phyloP scores from a whole-genome alignment of 2,113 vertebrate genomes.

The cat (Felis catus) region DNA sequence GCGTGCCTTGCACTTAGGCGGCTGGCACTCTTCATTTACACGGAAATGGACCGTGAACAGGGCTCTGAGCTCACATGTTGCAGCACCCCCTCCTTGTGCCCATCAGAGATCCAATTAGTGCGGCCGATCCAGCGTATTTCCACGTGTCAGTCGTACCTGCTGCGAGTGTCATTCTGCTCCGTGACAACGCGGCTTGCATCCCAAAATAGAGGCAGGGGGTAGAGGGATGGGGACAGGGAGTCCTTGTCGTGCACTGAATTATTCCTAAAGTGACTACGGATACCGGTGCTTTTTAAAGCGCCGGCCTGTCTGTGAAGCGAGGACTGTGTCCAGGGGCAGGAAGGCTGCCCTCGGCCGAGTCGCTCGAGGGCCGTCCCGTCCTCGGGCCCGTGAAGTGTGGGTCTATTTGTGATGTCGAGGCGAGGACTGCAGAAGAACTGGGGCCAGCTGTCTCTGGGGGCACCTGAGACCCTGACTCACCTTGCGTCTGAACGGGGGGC shows the following conservation, averaged over 20 bases:
- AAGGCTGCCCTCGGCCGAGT: background rate
- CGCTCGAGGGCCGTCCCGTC: background rate
- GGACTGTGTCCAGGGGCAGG: background rate
- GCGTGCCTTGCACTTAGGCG: conserved; percentile 17
- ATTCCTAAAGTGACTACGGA: conserved; percentile 80
- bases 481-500: rapidly evolving
- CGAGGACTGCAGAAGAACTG: background rate
- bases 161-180: conserved; percentile 83
- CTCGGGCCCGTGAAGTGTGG: background rate
- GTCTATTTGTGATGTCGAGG: conserved; percentile 19
- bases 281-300: conserved; percentile 66
- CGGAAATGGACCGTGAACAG: conserved; percentile 77
- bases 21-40: conserved; percentile 55
- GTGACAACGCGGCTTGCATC: conserved; percentile 77
- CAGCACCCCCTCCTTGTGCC: conserved; percentile 77
- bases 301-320: conserved; percentile 56
- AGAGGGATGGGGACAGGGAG: conserved; percentile 76
- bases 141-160: conserved; percentile 83
- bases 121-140: conserved; percentile 78
- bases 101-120: conserved; percentile 78
- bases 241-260: conserved; percentile 77
- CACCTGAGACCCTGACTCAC: background rate
- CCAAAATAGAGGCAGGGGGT: conserved; percentile 79
- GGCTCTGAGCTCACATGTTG: conserved; percentile 79
- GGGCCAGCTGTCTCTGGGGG: background rate